phyloP scores from a whole-genome alignment of 2,888 invertebrate species.

The Drosophila buzzatii region DNA sequence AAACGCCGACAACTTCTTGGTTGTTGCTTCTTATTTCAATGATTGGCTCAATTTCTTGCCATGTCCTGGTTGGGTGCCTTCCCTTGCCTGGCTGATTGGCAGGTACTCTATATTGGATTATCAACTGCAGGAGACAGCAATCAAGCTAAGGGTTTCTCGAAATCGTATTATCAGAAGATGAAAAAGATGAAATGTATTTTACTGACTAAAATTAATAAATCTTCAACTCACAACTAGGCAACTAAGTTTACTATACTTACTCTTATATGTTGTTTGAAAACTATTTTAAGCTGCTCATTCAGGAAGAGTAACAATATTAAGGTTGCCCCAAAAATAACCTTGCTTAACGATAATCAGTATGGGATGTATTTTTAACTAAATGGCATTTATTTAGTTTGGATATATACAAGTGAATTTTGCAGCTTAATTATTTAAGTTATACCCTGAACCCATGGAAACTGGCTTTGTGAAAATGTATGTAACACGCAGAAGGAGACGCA shows the following conservation, averaged over 20 bases:
- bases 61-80: constrained; percentile 3
- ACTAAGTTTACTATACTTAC: no score
- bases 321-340: neutral
- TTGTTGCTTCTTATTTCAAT: neutral
- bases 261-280: no score
- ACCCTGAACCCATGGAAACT: no score
- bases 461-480: no score
- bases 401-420: no score
- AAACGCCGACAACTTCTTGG: constrained; percentile 29
- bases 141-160: constrained; percentile 40
- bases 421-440: no score
- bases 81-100: constrained; percentile 30
- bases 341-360: no score
- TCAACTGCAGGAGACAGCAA: constrained; percentile 30
- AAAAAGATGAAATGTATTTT: neutral
- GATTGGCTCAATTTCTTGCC: neutral
- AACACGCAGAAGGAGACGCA: no score
- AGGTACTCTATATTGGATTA: constrained; percentile 38
- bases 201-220: neutral
- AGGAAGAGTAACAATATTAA: no score
- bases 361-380: no score
- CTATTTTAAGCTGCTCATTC: no score
- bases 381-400: no score
- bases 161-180: constrained; percentile 33
- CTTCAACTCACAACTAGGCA: neutral